Conservation (phyloP, 2,113 vertebrate genomes). For the Mola mola region DNA sequence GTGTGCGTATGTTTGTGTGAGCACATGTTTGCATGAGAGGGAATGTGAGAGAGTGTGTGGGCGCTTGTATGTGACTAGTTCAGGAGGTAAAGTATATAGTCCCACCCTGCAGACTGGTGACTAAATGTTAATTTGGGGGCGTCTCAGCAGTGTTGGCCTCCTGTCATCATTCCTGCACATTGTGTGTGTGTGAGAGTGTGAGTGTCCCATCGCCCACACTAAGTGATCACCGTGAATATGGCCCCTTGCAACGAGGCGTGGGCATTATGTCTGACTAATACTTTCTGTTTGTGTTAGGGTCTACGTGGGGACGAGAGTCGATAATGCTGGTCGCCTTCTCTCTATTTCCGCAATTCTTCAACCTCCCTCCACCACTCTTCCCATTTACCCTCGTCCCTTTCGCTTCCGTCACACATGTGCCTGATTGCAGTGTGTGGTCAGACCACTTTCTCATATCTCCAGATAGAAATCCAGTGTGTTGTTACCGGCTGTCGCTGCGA, state of each 20-base stretch:
- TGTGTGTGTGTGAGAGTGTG: slow-evolving; percentile 14
- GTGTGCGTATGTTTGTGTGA: slow-evolving; percentile 28
- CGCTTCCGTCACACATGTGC: slow-evolving; percentile 15
- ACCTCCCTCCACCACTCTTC: not conserved
- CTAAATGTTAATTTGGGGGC: slow-evolving; percentile 65
- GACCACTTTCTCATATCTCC: slow-evolving; percentile 75
- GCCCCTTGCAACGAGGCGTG: slow-evolving; percentile 63
- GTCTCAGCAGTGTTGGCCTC: slow-evolving; percentile 58
- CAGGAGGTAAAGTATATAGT: slow-evolving; percentile 43
- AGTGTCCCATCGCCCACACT: slow-evolving; percentile 26
- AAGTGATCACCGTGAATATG: slow-evolving; percentile 54
- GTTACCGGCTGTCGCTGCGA: slow-evolving; percentile 23
- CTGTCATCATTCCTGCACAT: slow-evolving; percentile 42
- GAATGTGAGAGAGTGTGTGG: slow-evolving; percentile 48
- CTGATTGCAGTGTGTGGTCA: slow-evolving; percentile 62
- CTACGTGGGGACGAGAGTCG: slow-evolving; percentile 41
- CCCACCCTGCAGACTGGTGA: slow-evolving; percentile 60
- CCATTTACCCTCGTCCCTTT: not conserved
- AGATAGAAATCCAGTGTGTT: slow-evolving; percentile 21
- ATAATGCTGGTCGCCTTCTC: slow-evolving; percentile 43
- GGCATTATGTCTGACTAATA: slow-evolving; percentile 71
- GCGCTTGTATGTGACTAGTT: slow-evolving; percentile 42
- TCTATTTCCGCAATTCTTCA: slow-evolving; percentile 15
- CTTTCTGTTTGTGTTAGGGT: slow-evolving; percentile 58
- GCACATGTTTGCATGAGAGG: slow-evolving; percentile 43